Conservation (phyloP, 2,113 vertebrate genomes). For the Zapus hudsonius region DNA sequence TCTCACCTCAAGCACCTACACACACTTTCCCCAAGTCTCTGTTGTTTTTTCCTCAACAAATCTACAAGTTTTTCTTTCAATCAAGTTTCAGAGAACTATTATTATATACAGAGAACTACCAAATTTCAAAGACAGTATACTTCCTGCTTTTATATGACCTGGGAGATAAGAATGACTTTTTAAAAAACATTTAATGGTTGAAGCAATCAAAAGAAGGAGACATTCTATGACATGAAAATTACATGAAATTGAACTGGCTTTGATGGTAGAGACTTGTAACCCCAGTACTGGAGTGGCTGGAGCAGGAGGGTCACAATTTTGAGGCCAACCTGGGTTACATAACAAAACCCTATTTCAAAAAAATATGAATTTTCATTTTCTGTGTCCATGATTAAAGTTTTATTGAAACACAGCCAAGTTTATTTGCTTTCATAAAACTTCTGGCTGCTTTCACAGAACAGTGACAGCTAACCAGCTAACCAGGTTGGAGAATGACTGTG, state of each 20-base stretch:
- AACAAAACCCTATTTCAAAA: not conserved
- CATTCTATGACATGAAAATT: conserved; percentile 8
- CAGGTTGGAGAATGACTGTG: not conserved
- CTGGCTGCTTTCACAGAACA: not conserved
- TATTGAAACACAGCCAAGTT: not conserved
- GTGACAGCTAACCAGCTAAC: not conserved
- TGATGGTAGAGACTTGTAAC: not conserved
- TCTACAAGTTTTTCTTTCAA: conserved; percentile 13
- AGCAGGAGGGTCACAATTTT: not conserved
- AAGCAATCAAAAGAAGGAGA: conserved; percentile 7
- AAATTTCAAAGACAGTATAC: not conserved
- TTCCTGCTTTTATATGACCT: not conserved
- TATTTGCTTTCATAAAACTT: not conserved
- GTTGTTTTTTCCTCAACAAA: not conserved
- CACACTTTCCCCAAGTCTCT: not conserved
- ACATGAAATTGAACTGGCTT: not conserved
- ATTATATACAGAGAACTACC: no score
- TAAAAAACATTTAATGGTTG: not conserved
- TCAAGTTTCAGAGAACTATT: not conserved
- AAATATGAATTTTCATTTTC: not conserved
- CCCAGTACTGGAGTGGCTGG: not conserved
- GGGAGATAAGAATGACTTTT: not conserved
- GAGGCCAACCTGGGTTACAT: not conserved
- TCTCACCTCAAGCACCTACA: not conserved
- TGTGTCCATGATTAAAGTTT: conserved; percentile 18